Conservation (phyloP, 2,888 invertebrate genomes). For the Lottia scabra region DNA sequence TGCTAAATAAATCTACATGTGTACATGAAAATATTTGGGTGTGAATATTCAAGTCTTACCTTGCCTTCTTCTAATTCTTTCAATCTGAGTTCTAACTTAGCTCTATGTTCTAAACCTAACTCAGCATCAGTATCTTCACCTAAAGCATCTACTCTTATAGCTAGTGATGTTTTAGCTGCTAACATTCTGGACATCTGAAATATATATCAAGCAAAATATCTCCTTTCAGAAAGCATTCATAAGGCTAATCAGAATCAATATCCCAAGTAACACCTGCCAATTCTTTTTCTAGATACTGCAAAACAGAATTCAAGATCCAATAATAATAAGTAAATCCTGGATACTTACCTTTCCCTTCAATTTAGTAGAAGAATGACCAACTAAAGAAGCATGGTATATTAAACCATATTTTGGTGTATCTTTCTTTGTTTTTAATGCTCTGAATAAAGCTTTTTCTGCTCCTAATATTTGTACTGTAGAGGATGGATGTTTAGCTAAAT, state of each 20-base stretch:
- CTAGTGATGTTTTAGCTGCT: constrained; percentile 94
- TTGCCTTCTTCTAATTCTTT: constrained; percentile 85
- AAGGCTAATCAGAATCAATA: too few relatives aligned
- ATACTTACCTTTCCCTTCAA: constrained; percentile 82
- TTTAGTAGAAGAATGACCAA: constrained; percentile 89
- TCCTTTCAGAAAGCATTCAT: too few relatives aligned
- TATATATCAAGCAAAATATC: neutral
- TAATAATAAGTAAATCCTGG: too few relatives aligned
- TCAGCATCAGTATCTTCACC: constrained; percentile 87
- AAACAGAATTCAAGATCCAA: too few relatives aligned
- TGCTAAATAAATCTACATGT: too few relatives aligned
- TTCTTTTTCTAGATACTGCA: too few relatives aligned
- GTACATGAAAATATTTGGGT: neutral
- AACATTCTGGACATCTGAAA: constrained; percentile 85
- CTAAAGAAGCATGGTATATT: constrained; percentile 94
- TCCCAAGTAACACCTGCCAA: too few relatives aligned
- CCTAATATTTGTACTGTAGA: constrained; percentile 98
- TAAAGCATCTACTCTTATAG: constrained; percentile 94
- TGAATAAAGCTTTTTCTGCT: constrained; percentile 97
- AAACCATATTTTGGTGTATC: constrained; percentile 99
- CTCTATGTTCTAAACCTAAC: constrained; percentile 89
- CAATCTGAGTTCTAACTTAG: constrained; percentile 85
- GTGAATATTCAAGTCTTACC: constrained; percentile 68
- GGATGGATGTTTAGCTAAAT: constrained; percentile 96
- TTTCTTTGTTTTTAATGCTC: constrained; percentile 95